phyloP scores from a whole-genome alignment of 2,113 vertebrate genomes.

The Passer domesticus region DNA sequence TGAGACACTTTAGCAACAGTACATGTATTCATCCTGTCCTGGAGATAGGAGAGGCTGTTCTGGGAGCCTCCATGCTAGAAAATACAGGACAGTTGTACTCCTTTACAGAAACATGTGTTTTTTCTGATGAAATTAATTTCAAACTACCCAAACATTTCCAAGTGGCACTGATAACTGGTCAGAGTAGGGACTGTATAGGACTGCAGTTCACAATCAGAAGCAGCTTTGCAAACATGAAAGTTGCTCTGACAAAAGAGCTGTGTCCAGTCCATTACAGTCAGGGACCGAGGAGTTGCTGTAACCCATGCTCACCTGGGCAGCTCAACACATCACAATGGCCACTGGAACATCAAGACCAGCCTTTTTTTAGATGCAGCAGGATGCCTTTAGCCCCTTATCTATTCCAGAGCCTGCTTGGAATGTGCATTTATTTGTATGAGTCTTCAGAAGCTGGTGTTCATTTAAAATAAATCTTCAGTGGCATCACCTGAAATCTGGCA shows the following conservation, averaged over 20 bases:
- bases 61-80: conserved; percentile 8
- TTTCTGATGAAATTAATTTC: conserved; percentile 62
- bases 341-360: not conserved
- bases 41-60: conserved; percentile 60
- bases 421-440: not conserved
- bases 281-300: not conserved
- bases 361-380: not conserved
- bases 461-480: not conserved
- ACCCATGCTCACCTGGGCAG: not conserved
- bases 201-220: not conserved
- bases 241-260: conserved; percentile 35
- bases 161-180: not conserved
- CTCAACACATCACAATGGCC: not conserved
- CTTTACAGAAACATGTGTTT: conserved; percentile 61
- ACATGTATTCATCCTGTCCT: conserved; percentile 27
- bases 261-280: conserved; percentile 11
- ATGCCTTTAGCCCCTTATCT: not conserved
- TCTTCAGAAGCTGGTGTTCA: not conserved
- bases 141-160: conserved; percentile 49
- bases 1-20: conserved; percentile 14
- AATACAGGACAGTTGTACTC: conserved; percentile 58
- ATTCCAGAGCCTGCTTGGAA: not conserved
- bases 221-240: conserved; percentile 36
- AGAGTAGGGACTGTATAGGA: not conserved
- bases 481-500: not conserved